phyloP scores from a whole-genome alignment of 2,888 invertebrate genomes.

The Pyrrhia umbra region DNA sequence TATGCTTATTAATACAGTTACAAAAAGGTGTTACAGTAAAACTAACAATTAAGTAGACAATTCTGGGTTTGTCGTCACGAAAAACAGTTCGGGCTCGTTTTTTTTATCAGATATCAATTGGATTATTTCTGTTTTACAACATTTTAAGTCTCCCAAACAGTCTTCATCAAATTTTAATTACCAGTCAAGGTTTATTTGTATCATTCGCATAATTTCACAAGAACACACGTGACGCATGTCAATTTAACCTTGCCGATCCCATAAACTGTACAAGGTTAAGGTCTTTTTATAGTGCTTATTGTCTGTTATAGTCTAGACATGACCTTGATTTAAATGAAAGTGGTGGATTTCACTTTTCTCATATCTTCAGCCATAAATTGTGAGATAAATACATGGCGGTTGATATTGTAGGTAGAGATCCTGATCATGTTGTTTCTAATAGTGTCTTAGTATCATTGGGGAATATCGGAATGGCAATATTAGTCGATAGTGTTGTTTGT shows the following conservation, averaged over 20 bases:
- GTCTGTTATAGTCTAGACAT: not conserved
- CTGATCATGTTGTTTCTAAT: not conserved
- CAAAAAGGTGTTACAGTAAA: too few relatives aligned
- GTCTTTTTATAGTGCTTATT: constrained; percentile 6
- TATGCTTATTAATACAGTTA: too few relatives aligned
- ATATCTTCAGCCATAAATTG: not conserved
- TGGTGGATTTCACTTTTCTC: not conserved
- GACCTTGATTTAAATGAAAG: constrained; percentile 28
- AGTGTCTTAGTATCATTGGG: not conserved
- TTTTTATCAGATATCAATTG: too few relatives aligned
- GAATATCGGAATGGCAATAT: constrained; percentile 1
- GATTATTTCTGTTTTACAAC: too few relatives aligned
- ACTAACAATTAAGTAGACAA: too few relatives aligned
- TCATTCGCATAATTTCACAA: constrained; percentile 49
- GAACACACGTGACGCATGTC: constrained; percentile 41
- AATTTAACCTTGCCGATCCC: constrained; percentile 36
- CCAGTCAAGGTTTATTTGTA: constrained; percentile 40
- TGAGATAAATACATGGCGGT: not conserved
- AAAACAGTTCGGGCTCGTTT: too few relatives aligned
- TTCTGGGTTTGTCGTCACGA: too few relatives aligned
- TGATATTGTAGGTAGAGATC: not conserved
- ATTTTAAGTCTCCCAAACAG: not conserved
- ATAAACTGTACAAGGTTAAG: constrained; percentile 43
- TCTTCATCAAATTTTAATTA: constrained; percentile 33
- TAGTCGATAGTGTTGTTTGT: not conserved